Evolutionary conservation across 2,113 vertebrate genomes (phyloP).

Genomic region (Eptesicus fuscus): DNA sequence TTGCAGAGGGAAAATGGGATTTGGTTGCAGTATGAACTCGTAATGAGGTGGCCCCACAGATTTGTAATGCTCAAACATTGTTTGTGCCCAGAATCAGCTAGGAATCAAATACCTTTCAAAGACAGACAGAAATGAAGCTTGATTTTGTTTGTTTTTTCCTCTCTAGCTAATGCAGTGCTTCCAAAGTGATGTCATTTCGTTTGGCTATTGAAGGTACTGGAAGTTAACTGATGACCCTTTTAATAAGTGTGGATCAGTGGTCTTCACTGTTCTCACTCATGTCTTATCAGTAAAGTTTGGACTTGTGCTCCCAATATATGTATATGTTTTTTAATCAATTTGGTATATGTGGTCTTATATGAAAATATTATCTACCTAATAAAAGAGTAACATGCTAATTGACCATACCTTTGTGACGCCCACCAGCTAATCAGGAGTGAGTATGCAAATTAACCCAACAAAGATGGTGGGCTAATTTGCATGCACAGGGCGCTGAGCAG

Average conservation of each 20-base stretch:
- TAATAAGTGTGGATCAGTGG: not conserved
- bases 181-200: not conserved
- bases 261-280: not conserved
- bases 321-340: not conserved
- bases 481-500: too few relatives aligned
- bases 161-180: not conserved
- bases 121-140: not conserved
- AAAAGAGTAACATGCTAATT: too few relatives aligned
- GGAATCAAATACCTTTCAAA: constrained; percentile 43
- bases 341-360: not conserved
- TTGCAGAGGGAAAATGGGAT: constrained; percentile 90
- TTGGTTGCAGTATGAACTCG: constrained; percentile 86
- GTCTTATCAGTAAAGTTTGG: not conserved
- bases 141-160: rapidly evolving
- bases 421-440: too few relatives aligned
- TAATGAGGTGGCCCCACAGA: constrained; percentile 87
- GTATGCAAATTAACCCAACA: too few relatives aligned
- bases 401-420: too few relatives aligned
- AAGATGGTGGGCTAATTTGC: too few relatives aligned
- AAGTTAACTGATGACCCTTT: not conserved
- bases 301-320: not conserved
- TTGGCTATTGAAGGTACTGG: not conserved
- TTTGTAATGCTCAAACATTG: constrained; percentile 88
- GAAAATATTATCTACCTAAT: not conserved
- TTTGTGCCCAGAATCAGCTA: constrained; percentile 58